A percentile compares a stretch with the other conserved stretches of the same genome.
These are phyloP conservation scores for Blastobasis lacticolella DNA, from an alignment of 2,888 invertebrate species.

Conservation along the genomic window DNA sequence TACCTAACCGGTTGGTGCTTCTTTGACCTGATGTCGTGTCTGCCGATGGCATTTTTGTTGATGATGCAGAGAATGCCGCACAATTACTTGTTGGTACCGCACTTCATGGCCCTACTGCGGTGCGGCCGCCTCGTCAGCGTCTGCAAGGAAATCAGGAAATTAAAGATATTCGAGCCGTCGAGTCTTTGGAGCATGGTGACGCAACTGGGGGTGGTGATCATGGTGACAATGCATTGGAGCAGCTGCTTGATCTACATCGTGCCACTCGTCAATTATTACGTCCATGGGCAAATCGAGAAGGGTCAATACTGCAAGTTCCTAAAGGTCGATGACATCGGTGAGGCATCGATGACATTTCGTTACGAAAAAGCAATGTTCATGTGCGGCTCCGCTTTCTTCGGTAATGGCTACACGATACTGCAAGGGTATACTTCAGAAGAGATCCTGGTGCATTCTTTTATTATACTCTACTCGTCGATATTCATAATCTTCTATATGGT, in stretches of 20 bases:
- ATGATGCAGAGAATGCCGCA: constrained; percentile 7
- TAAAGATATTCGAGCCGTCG: constrained; percentile 22
- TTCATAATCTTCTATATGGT: constrained; percentile 33
- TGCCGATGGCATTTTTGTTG: constrained; percentile 28
- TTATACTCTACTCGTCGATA: constrained; percentile 30
- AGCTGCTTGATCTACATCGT: constrained; percentile 35
- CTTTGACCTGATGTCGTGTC: constrained; percentile 30
- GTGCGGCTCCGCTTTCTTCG: constrained; percentile 34
- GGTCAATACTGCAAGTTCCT: constrained; percentile 24
- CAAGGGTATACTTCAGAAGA: constrained; percentile 25
- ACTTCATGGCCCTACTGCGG: constrained; percentile 26
- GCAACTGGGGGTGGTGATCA: constrained; percentile 18
- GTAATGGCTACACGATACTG: constrained; percentile 38
- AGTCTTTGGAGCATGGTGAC: neutral
- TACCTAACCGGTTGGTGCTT: constrained; percentile 32
- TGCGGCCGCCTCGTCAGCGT: constrained; percentile 22
- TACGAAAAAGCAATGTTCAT: constrained; percentile 34
- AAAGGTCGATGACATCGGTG: constrained; percentile 7
- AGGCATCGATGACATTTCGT: constrained; percentile 11
- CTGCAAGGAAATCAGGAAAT: constrained; percentile 9
- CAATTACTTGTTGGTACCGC: constrained; percentile 24
- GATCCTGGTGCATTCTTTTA: constrained; percentile 27
- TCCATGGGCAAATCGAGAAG: too few relatives aligned
- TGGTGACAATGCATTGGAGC: constrained; percentile 35
- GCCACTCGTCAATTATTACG: constrained; percentile 11